Evolutionary conservation across 1,140 invertebrate species (phyloP).

Genomic region (Drosophila auraria): DNA sequence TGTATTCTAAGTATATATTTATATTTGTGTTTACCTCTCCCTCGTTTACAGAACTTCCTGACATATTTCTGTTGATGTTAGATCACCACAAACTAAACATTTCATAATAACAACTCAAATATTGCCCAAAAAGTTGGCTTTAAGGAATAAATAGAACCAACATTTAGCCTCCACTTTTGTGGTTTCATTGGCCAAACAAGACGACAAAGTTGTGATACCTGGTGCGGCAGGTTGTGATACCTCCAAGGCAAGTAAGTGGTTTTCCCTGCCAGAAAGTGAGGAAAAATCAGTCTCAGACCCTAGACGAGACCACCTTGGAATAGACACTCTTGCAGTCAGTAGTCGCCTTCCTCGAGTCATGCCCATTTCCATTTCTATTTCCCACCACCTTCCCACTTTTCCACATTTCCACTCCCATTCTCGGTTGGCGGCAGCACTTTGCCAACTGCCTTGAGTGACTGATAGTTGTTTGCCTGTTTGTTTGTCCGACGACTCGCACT

Average conservation of each 20-base stretch:
- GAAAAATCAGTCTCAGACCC: conserved; percentile 18
- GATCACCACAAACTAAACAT: conserved; percentile 31
- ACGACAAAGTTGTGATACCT: conserved; percentile 55
- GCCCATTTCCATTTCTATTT: conserved; percentile 26
- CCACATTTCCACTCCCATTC: conserved; percentile 17
- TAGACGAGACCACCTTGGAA: conserved; percentile 36
- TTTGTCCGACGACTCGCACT: conserved; percentile 57
- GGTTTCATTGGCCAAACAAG: conserved; percentile 42
- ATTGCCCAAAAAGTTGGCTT: conserved; percentile 20
- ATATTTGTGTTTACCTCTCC: neutral
- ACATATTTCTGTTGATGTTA: conserved; percentile 10
- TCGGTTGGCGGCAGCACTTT: conserved; percentile 56
- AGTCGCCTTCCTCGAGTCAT: conserved; percentile 14
- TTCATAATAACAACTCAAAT: conserved; percentile 38
- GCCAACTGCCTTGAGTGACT: conserved; percentile 80
- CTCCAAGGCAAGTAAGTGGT: conserved; percentile 15
- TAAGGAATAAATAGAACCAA: conserved; percentile 16
- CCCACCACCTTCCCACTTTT: neutral
- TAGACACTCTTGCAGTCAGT: conserved; percentile 13
- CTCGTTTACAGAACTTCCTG: neutral
- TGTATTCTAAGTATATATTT: neutral
- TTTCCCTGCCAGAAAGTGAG: conserved; percentile 18
- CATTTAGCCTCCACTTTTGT: conserved; percentile 39
- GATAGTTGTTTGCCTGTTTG: conserved; percentile 80
- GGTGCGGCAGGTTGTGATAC: neutral